Conservation (phyloP, 2,888 invertebrate species). For the Cryptosula pallasiana region DNA sequence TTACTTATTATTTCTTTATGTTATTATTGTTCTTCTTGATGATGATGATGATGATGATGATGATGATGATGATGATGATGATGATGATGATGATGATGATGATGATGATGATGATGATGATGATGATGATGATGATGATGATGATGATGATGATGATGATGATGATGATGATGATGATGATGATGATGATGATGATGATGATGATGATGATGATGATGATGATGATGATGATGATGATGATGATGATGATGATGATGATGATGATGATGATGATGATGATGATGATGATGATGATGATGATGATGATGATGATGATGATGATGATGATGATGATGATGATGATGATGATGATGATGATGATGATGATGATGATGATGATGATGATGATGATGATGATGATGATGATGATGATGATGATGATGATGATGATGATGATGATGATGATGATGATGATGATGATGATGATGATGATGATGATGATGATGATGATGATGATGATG, state of each 20-base stretch:
- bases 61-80: conserved; percentile 10
- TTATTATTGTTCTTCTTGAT: too few relatives aligned
- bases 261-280: conserved; percentile 7
- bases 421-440: conserved; percentile 10
- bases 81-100: conserved; percentile 7
- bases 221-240: conserved; percentile 13
- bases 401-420: conserved; percentile 13
- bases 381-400: conserved; percentile 7
- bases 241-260: conserved; percentile 10
- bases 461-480: conserved; percentile 13
- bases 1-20: too few relatives aligned
- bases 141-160: conserved; percentile 7
- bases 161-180: conserved; percentile 13
- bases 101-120: conserved; percentile 13
- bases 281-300: conserved; percentile 13
- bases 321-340: conserved; percentile 7
- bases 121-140: conserved; percentile 10
- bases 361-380: conserved; percentile 10
- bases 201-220: conserved; percentile 7
- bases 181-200: conserved; percentile 10
- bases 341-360: conserved; percentile 13
- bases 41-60: too few relatives aligned
- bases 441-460: conserved; percentile 7
- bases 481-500: conserved; percentile 10
- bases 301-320: conserved; percentile 10